Conservation (phyloP, 2,797 vertebrate genomes). For the Loriculus beryllinus region DNA sequence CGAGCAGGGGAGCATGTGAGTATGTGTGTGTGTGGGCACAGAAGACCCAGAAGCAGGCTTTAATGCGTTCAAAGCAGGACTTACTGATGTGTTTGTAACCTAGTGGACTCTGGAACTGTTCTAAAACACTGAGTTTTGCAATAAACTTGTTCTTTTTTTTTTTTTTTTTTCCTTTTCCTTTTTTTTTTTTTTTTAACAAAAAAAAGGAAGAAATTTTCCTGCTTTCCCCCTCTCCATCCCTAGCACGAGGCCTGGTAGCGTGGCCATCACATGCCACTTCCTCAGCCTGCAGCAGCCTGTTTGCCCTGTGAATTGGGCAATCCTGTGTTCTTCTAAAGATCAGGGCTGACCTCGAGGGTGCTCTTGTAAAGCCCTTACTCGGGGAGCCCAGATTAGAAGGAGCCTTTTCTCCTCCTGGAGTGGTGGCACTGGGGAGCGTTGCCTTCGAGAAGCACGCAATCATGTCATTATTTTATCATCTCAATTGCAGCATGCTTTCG, state of each 20-base stretch:
- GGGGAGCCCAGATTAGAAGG: not conserved
- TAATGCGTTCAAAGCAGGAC: conserved; percentile 34
- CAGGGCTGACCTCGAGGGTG: not conserved
- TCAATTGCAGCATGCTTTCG: not conserved
- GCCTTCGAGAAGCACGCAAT: not conserved
- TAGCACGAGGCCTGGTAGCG: not conserved
- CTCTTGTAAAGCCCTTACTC: not conserved
- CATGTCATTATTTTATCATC: conserved; percentile 8
- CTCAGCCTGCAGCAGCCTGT: not conserved
- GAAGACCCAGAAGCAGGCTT: conserved; percentile 43
- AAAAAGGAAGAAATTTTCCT: not conserved
- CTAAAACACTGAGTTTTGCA: conserved; percentile 75
- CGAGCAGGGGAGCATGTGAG: conserved; percentile 51
- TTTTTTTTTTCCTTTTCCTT: not conserved
- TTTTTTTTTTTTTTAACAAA: not conserved
- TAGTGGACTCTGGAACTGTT: conserved; percentile 72
- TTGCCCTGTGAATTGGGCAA: not conserved
- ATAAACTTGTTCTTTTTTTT: conserved; percentile 67
- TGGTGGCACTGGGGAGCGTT: not conserved
- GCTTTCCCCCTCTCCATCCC: not conserved
- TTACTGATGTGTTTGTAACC: conserved; percentile 58
- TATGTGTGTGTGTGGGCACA: conserved; percentile 43
- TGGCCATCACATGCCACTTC: not conserved
- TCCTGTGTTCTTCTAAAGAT: not conserved
- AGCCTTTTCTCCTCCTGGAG: not conserved